Base-by-base conservation (phyloP, 2,113 vertebrate species). In the Symphodus melops region DNA sequence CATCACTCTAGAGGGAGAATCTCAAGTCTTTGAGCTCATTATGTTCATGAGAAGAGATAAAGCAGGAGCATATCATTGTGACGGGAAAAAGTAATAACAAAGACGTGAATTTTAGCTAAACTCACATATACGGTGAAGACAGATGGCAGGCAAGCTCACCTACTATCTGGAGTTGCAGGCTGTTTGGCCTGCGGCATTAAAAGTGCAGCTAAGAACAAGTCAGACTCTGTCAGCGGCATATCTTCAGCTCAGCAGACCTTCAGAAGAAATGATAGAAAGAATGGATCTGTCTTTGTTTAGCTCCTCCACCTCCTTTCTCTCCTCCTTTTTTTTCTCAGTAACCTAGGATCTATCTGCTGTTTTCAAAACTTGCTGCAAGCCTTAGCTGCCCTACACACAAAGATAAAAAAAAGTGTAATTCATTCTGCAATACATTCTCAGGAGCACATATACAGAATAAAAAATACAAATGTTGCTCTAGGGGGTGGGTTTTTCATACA, bases 11-110 rank as follows among this genome's bases (percentile, higher is more conserved):
- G 72, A 14, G 71, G 81, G 75, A 65, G 73, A 70, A 58, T 71
- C 66, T 82, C 66, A 52, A 49, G 51, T 63, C 79, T 78, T 89
- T 90, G 86, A 89, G 90, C 90, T 90, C 81, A 91, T 92, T 91
- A 87, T 77, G 84, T 68, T 86, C 71, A 83, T 52, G 71, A 85
- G 68, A 3, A 2, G 63, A 89, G 88, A 90, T 89, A 90, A 90
- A 86, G 9, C 71, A 64, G 67, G 39, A 53, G 68, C 82, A 54
- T 87, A 88, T 92, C 80, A 88, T 77, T 56, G 14, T n/a, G 28
- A 81, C 84, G 33, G 82, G 76, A 77, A 87, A 84, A 53, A 81
- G 72, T 80, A 78, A 85, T 78, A 81, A 63, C 41, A 7, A 65
- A 79, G 77, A 86, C 65, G 76, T 41, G 84, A 81, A 70, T 86